Evolutionary conservation across 2,113 vertebrate species (phyloP).

Genomic region (Penelope pileata): DNA sequence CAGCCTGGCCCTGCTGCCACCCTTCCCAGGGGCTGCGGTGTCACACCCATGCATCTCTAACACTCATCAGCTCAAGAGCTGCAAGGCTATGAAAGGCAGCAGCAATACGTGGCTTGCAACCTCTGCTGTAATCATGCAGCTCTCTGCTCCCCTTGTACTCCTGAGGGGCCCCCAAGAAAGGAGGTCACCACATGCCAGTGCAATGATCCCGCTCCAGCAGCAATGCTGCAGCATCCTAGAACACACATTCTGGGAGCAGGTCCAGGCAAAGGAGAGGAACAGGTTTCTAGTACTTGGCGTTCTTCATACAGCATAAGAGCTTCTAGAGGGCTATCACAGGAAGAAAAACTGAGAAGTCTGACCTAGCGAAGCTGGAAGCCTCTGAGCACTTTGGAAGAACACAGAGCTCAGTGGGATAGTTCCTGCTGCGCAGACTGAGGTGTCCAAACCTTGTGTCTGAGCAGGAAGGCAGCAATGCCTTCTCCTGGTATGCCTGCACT

Average conservation of each 20-base stretch:
- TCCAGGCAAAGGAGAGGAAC: neutral
- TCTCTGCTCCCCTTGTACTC: neutral
- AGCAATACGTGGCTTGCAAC: neutral
- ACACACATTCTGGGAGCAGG: neutral
- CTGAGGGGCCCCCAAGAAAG: neutral
- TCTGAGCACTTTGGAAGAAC: neutral
- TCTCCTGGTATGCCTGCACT: neutral
- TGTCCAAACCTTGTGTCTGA: neutral
- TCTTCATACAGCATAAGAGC: neutral
- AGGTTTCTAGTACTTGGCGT: neutral
- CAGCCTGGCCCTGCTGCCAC: neutral
- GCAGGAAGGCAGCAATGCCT: neutral
- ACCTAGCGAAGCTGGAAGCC: neutral
- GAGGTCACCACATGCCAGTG: neutral
- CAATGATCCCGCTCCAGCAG: neutral
- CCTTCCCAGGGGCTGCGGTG: neutral
- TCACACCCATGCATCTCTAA: neutral
- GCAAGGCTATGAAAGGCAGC: neutral
- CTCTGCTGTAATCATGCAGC: neutral
- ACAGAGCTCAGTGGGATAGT: neutral
- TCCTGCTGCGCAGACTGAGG: neutral
- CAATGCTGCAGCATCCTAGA: neutral
- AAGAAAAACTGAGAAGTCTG: neutral
- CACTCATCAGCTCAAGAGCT: neutral
- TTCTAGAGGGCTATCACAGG: neutral